phyloP scores from a whole-genome alignment of 2,888 invertebrate genomes.

The Hymenopus coronatus region DNA sequence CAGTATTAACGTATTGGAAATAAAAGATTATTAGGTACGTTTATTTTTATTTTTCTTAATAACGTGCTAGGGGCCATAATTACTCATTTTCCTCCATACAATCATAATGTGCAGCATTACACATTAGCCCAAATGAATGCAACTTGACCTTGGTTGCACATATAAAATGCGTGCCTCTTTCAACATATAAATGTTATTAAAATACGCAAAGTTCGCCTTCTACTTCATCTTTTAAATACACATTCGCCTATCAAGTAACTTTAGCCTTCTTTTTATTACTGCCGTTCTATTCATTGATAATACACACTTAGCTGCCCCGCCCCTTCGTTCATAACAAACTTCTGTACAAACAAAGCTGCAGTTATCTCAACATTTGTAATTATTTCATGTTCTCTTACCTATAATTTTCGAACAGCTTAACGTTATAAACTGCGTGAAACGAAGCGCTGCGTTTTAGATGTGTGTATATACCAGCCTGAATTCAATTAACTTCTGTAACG shows the following conservation, averaged over 20 bases:
- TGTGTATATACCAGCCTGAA: not conserved
- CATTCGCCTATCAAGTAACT: not conserved
- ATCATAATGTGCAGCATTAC: too few species aligned
- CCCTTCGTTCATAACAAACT: not conserved
- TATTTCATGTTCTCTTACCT: not conserved
- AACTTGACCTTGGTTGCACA: not conserved
- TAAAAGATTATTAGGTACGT: too few species aligned
- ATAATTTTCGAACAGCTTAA: not conserved
- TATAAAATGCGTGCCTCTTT: not conserved
- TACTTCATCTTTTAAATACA: not conserved
- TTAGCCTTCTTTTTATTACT: not conserved
- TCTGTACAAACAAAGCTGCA: not conserved
- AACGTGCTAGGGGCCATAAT: too few species aligned
- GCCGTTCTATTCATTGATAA: constrained; percentile 1
- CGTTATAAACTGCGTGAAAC: not conserved
- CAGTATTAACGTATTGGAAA: too few species aligned
- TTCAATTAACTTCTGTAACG: not conserved
- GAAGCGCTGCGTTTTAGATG: not conserved
- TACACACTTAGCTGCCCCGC: constrained; percentile 3
- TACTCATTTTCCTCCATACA: too few species aligned
- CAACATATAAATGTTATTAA: not conserved
- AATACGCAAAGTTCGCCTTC: not conserved
- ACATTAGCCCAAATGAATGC: not conserved
- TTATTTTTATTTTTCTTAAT: too few species aligned
- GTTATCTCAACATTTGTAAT: not conserved